Evolutionary conservation across 2,888 invertebrate genomes (phyloP), one percentile per base, ranked within the genome.

Genomic region (Cantharis flavilabris): DNA sequence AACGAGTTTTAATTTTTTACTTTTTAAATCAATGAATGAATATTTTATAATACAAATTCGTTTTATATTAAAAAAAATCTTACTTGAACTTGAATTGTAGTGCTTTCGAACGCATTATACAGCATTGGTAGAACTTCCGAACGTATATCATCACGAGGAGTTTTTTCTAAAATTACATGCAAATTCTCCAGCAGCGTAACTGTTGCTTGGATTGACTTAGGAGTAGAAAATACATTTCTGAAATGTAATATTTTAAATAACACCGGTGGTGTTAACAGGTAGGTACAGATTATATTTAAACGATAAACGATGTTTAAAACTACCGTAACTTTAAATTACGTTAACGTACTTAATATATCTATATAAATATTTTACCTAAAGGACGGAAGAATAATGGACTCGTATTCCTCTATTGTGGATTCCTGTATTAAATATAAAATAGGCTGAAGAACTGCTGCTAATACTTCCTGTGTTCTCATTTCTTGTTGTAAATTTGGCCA

Each of bases 71-170:
- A 13, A 67, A 28, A n/a, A n/a, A 67, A 49, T 16, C 86, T 84
- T 88, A 97, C 97, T 94, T 97, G 97, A 79, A 97, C 95, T 90
- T 96, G 96, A 81, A 95, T 93, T 76, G 95, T 95, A 76, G 94
- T 94, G 85, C 95, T 96, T 84, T 98, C 97, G 85, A 98, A 93
- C 23, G 97, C 94, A 82, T 91, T 93, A 89, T 95, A 97, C 71
- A 98, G 90, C 90, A 97, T 92, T 4, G 97, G 97, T 83, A 98
- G 89, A 71, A 98, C 93, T 85, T 97, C 97, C 2, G 91, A 91
- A 82, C 94, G 92, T 62, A 95, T 91, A 81, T 96, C 96, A 67
- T 95, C 94, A 69, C 92, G 90, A 13, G 94, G 93, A 78, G 97
- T 96, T 89, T 98, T 98, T 86, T 94, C 94, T 87, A 98, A 90